A percentile compares a stretch with the other conserved stretches of the same genome.
Conservation (phyloP, 2,113 vertebrate genomes). For the Hipposideros armiger region DNA sequence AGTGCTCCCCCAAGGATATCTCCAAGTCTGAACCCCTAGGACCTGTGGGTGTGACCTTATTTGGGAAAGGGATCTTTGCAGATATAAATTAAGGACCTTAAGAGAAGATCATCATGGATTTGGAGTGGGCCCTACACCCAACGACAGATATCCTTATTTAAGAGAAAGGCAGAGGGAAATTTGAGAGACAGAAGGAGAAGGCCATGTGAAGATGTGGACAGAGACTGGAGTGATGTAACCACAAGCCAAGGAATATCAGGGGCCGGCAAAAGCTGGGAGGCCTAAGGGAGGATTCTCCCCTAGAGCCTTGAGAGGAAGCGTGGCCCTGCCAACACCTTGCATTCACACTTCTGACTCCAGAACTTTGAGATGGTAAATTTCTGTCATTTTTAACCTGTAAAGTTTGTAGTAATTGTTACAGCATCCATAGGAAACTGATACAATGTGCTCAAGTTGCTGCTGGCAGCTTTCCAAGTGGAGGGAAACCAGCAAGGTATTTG, state of each 20-base stretch:
- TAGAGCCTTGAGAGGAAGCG: neutral
- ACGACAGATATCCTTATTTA: neutral
- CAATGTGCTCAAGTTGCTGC: neutral
- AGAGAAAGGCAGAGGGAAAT: neutral
- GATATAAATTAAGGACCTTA: neutral
- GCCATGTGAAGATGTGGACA: neutral
- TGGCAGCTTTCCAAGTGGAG: neutral
- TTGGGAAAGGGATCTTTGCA: conserved; percentile 23
- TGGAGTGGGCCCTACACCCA: neutral
- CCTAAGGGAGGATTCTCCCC: neutral
- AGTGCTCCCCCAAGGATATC: neutral
- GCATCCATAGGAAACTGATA: neutral
- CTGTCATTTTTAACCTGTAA: conserved; percentile 33
- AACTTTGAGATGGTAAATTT: neutral
- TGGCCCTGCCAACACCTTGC: neutral
- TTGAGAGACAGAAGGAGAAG: neutral
- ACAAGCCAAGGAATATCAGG: neutral
- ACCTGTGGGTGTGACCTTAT: neutral
- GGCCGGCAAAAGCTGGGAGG: neutral
- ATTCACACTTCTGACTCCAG: conserved; percentile 8
- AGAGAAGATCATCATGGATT: neutral
- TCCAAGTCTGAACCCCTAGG: neutral
- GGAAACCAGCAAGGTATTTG: neutral
- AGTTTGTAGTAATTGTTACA: neutral
- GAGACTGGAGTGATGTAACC: neutral